These are phyloP conservation scores for Lottia gigantea DNA, from an alignment of 2,888 invertebrate species.

Conservation along the genomic window DNA sequence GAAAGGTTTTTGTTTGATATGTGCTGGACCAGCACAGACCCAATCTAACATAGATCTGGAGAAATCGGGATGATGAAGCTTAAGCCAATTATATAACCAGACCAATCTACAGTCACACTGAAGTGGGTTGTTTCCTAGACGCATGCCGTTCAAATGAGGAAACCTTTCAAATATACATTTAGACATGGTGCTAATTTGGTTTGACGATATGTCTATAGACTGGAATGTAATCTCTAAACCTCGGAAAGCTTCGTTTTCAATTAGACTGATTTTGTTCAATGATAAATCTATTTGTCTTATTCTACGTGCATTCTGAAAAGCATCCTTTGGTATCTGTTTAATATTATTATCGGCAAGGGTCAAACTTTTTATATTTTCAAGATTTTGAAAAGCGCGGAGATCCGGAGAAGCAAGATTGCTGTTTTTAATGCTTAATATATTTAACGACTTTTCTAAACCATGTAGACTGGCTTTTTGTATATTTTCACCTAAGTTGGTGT, in stretches of 20 bases:
- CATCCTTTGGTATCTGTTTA: constrained; percentile 12
- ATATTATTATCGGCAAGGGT: constrained; percentile 23
- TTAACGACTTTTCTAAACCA: constrained; percentile 24
- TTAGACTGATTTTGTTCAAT: constrained; percentile 14
- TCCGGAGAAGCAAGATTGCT: constrained; percentile 22
- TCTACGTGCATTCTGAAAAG: constrained; percentile 17
- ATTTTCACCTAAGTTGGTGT: constrained; percentile 19
- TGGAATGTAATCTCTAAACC: constrained; percentile 26
- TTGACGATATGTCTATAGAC: constrained; percentile 20
- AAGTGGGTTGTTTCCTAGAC: constrained; percentile 28
- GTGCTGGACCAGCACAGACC: constrained; percentile 22
- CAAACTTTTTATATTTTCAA: constrained; percentile 19
- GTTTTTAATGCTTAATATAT: constrained; percentile 26
- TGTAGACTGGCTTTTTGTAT: constrained; percentile 17
- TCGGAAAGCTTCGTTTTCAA: constrained; percentile 21
- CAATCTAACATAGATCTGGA: constrained; percentile 23
- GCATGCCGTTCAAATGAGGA: constrained; percentile 23
- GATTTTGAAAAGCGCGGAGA: constrained; percentile 17
- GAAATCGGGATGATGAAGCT: constrained; percentile 22
- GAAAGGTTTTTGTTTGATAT: constrained; percentile 17
- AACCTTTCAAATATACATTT: constrained; percentile 29
- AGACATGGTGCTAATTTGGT: constrained; percentile 26
- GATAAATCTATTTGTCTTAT: constrained; percentile 28
- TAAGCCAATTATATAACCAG: constrained; percentile 33
- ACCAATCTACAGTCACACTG: constrained; percentile 29